Evolutionary conservation across 2,888 invertebrate species (phyloP), one percentile per base, ranked within the genome.

Genomic region (Lithophane ornitopus): DNA sequence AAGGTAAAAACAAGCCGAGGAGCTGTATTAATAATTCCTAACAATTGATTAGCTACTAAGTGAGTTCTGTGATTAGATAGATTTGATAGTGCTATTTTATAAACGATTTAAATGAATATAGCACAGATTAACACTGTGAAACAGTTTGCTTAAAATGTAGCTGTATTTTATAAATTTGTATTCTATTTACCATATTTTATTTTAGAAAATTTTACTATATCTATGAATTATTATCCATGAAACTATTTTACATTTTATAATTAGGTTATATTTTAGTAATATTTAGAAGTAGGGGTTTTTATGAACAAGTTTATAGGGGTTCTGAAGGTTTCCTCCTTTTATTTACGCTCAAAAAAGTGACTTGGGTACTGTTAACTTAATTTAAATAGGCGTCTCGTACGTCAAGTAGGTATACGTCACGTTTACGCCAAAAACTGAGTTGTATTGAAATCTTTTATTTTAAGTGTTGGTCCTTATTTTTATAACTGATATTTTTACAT

Each of bases 41-140:
- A 78, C n/a, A 70, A 74, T 77, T 26, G 52, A 66, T 82, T 85
- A 84, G 54, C 54, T 66, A 68, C 14, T 85, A 75, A 68, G 75
- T 56, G 46, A 82, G 65, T 73, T 82, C 86, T 84, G 86, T 84
- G 84, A 85, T 84, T 69, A 70, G 65, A 71, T 69, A 76, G 59
- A 74, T 82, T 85, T 85, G 71, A 84, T 77, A 62, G 56, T 75
- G 26, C 58, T 85, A 58, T 59, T 78, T 66, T 74, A 39, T 70
- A 66, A 72, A 62, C 2, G 16, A 62, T 70, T 70, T 73, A 61
- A 61, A 75, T 22, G 7, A 63, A 26, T 62, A 56, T 62, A 49
- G 73, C 80, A 49, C 73, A 84, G 74, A 59, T 34, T 16, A 7
- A n/a, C 39, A 70, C 80, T 82, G 84, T 82, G 34, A 70, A 80